These are phyloP conservation scores for Lipotes vexillifer DNA, from an alignment of 2,113 vertebrate genomes.

Conservation along the genomic window DNA sequence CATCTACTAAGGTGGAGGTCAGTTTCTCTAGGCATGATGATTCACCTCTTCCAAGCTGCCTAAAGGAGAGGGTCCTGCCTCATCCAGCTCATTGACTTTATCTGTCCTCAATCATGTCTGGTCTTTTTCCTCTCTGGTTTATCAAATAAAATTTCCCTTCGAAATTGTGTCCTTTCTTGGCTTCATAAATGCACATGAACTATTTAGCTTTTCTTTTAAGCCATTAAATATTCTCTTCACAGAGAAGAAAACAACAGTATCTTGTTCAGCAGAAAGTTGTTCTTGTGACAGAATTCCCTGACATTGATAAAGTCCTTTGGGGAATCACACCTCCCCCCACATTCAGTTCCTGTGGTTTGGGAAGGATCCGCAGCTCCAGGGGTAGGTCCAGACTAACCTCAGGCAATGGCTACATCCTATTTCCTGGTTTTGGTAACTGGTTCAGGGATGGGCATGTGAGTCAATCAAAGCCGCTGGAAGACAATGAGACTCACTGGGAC, in stretches of 20 bases:
- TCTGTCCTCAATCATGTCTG: background rate
- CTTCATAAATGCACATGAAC: background rate
- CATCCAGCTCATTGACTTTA: background rate
- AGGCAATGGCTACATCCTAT: background rate
- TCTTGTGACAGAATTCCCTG: background rate
- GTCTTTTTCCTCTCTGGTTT: background rate
- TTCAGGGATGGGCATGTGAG: background rate
- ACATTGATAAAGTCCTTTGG: background rate
- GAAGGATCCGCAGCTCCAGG: background rate
- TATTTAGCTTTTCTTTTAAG: slow-evolving; percentile 7
- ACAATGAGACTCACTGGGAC: background rate
- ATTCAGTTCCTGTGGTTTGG: background rate
- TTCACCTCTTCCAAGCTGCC: background rate
- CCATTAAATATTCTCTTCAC: background rate
- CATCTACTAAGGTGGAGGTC: background rate
- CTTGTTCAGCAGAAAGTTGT: background rate
- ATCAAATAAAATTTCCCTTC: background rate
- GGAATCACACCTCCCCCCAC: background rate
- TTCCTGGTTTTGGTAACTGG: background rate
- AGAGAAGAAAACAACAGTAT: background rate
- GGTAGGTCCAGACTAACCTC: background rate
- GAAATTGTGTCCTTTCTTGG: background rate
- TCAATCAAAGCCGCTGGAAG: background rate
- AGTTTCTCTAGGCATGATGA: background rate
- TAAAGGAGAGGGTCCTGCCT: background rate